Conservation (phyloP, 2,113 vertebrate genomes). For the Osmerus mordax region DNA sequence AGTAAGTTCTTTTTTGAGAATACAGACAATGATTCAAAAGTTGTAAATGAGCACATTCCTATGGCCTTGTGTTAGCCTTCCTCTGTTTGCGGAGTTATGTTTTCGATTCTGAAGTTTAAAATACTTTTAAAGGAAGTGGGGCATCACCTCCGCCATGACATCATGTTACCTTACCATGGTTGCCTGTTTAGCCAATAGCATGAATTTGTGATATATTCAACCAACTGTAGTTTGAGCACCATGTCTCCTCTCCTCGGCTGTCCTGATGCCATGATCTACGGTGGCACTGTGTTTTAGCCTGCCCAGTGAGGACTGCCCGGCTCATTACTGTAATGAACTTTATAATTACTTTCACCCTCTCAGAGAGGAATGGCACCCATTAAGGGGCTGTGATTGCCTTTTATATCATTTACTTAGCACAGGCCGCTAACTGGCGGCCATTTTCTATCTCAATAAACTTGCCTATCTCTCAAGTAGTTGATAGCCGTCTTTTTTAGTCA, state of each 20-base stretch:
- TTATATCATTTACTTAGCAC: constrained; percentile 77
- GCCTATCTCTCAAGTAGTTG: constrained; percentile 63
- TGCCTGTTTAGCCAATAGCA: too few species aligned
- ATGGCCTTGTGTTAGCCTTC: too few species aligned
- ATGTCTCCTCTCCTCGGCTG: background rate
- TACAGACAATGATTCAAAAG: too few species aligned
- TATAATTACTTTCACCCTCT: constrained; percentile 78
- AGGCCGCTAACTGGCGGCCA: constrained; percentile 71
- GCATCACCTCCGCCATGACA: too few species aligned
- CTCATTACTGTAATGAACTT: constrained; percentile 82
- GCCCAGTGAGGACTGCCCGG: constrained; percentile 61
- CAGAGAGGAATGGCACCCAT: constrained; percentile 72
- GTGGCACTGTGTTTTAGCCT: background rate
- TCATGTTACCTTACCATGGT: too few species aligned
- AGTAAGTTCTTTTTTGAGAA: too few species aligned
- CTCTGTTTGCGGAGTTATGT: too few species aligned
- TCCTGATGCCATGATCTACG: background rate
- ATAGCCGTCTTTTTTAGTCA: constrained; percentile 55
- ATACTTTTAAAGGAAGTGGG: too few species aligned
- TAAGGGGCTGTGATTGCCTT: constrained; percentile 75
- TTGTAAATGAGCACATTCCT: too few species aligned
- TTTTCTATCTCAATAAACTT: constrained; percentile 77
- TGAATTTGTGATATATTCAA: too few species aligned
- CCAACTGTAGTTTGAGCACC: background rate
- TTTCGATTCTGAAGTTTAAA: too few species aligned